These are phyloP conservation scores for Cryptoprocta ferox DNA, from an alignment of 2,797 vertebrate species.

Conservation along the genomic window DNA sequence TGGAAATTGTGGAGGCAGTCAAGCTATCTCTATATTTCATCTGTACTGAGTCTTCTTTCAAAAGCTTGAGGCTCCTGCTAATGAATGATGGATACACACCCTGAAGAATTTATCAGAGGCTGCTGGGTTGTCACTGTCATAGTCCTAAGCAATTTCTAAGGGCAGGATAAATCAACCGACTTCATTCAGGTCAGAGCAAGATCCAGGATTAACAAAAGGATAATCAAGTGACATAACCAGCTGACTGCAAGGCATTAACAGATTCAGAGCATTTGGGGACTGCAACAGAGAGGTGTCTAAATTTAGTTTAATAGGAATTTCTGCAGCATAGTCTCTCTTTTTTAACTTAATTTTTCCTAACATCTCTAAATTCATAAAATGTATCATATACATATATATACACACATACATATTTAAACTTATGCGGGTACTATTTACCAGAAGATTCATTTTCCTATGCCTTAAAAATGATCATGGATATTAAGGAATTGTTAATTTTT, in stretches of 20 bases:
- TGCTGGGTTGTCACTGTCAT: background rate
- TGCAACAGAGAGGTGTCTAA: background rate
- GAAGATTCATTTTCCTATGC: background rate
- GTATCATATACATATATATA: background rate
- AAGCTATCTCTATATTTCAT: background rate
- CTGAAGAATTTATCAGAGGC: background rate
- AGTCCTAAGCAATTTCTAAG: background rate
- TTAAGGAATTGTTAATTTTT: background rate
- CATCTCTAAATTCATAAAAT: background rate
- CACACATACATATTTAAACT: background rate
- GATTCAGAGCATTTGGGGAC: background rate
- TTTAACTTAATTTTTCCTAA: background rate
- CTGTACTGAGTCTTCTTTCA: background rate
- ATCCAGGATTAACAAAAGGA: conserved; percentile 61
- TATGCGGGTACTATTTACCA: background rate
- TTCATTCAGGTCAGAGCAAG: conserved; percentile 62
- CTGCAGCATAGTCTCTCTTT: background rate
- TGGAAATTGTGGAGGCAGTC: background rate
- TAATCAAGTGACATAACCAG: conserved; percentile 17
- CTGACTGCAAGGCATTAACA: background rate
- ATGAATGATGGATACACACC: background rate
- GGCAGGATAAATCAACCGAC: background rate
- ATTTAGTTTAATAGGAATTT: conserved; percentile 47
- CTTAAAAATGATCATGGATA: conserved; percentile 24
- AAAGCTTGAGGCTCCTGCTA: background rate